Percentiles rank a stretch among this genome's conserved stretches.
These are phyloP conservation scores for Cebidichthys violaceus DNA, from an alignment of 2,113 vertebrate genomes.

Conservation along the genomic window DNA sequence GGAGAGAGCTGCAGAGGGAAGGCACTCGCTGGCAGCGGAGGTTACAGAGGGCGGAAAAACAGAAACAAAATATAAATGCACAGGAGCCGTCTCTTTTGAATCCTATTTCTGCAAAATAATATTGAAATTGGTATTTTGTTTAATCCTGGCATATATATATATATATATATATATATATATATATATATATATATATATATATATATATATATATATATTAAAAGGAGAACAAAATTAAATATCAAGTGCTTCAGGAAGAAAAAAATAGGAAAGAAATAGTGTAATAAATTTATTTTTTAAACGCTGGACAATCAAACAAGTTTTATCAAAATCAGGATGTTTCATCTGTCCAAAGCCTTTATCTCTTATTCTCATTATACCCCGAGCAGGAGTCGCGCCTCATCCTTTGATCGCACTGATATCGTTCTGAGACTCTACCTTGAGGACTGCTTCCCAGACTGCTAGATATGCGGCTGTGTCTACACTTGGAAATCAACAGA, in stretches of 20 bases:
- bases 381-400: constrained; percentile 29
- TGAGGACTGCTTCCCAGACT: constrained; percentile 51
- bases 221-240: constrained; percentile 54
- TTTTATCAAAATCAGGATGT: constrained; percentile 40
- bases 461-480: constrained; percentile 33
- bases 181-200: constrained; percentile 6
- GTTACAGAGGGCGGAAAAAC: constrained; percentile 70
- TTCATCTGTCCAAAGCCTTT: constrained; percentile 38
- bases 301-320: constrained; percentile 34
- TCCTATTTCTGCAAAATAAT: constrained; percentile 69
- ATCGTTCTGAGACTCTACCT: constrained; percentile 49
- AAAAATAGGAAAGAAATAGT: constrained; percentile 1
- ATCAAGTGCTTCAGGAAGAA: constrained; percentile 16
- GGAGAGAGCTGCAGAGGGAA: constrained; percentile 64
- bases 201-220: neutral
- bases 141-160: constrained; percentile 59
- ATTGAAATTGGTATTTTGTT: constrained; percentile 67
- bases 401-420: constrained; percentile 59
- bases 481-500: constrained; percentile 38
- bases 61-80: constrained; percentile 67
- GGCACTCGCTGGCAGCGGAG: constrained; percentile 70
- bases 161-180: constrained; percentile 2
- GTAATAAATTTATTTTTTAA: too few relatives aligned
- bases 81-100: constrained; percentile 62
- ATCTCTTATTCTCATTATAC: constrained; percentile 43